Evolutionary conservation across 2,797 vertebrate species (phyloP).

Genomic region (Fringilla coelebs): DNA sequence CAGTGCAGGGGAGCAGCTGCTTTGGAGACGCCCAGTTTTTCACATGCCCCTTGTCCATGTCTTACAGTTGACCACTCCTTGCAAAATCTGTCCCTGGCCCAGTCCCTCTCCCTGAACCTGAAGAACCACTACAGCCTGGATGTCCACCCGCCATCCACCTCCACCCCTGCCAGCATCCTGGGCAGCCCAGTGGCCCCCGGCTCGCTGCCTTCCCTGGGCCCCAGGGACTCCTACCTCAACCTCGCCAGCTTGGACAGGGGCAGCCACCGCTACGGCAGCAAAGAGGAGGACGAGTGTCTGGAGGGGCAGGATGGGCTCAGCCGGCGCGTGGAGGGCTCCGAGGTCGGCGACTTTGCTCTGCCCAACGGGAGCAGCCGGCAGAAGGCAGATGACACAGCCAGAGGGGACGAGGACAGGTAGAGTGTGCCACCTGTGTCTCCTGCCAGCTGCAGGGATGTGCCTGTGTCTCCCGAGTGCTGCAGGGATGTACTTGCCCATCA

Average conservation of each 20-base stretch:
- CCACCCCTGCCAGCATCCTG: constrained; percentile 75
- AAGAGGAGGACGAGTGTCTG: constrained; percentile 51
- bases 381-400: neutral
- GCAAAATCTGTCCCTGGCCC: constrained; percentile 69
- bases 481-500: neutral
- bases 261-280: neutral
- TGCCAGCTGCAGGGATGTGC: neutral
- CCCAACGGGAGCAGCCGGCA: neutral
- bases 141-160: constrained; percentile 78
- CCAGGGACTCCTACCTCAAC: constrained; percentile 83
- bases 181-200: constrained; percentile 44
- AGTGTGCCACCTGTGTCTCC: neutral
- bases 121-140: constrained; percentile 82
- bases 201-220: constrained; percentile 32
- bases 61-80: constrained; percentile 71
- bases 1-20: neutral
- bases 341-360: constrained; percentile 15
- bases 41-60: rapidly evolving
- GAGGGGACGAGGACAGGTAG: constrained; percentile 31
- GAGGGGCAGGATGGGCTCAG: constrained; percentile 53
- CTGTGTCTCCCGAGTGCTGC: neutral
- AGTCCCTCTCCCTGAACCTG: constrained; percentile 83
- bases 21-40: neutral
- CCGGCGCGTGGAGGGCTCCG: constrained; percentile 61
- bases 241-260: constrained; percentile 77